Evolutionary conservation across 2,888 invertebrate species (phyloP), one percentile per base, ranked within the genome.

Genomic region (Perizoma affinitatum): DNA sequence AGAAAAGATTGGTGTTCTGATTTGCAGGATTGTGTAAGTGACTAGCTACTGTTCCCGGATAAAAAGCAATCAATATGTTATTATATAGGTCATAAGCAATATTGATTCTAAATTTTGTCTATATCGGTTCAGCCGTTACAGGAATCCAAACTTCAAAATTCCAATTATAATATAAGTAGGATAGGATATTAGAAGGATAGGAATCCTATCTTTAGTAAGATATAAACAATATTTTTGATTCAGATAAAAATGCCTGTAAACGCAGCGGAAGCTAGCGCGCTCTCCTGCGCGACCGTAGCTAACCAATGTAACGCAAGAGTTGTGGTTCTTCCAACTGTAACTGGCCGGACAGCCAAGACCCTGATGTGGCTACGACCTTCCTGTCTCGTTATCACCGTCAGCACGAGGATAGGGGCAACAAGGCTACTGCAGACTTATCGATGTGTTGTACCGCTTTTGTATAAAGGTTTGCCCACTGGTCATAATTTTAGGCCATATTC

Each of bases 341-440:
- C 90, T 5, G 93, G 93, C 0, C 78, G 90, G 65, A 95, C 95
- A 0, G 94, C 95, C 4, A 90, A 92, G 67, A 81, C 93, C 50
- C 84, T 96, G 46, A 92, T 94, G 34, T 92, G 93, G 61, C 93
- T 95, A 78, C 86, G 93, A 45, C 95, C 96, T 0, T 88, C 93
- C 33, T 94, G 95, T 69, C 93, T 95, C 5, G 92, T 96, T 58
- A 83, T 96, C 43, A 94, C 95, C 0, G 92, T 96, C 57, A 95
- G 95, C 41, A 90, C 94, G 5, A 86, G 91, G 53, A 84, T 84
- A 0, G 88, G 86, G 42, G 90, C 93, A 1, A 93, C 94, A 0
- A 86, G 95, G 43, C 93, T 94, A 70, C 86, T 96, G 47, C 94
- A 94, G 68, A 82, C 94, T 4, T 95, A 92, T 78, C 87, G 95